These are phyloP conservation scores for Drosophila elegans DNA, from an alignment of 1,140 invertebrate genomes.

Conservation along the genomic window DNA sequence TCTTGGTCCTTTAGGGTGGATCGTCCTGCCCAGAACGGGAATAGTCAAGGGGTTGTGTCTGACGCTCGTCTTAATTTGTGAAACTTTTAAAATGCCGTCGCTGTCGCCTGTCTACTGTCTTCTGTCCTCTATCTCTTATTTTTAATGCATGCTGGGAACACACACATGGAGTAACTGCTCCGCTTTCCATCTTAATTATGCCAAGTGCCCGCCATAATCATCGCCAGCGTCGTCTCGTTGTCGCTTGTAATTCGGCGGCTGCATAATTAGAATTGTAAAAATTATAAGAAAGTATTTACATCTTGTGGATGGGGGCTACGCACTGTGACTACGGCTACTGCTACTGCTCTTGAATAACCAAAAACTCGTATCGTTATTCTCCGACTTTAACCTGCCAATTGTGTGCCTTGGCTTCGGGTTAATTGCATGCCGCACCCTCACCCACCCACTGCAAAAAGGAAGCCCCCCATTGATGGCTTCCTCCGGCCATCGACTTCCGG, in stretches of 20 bases:
- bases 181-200: conserved; percentile 72
- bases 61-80: conserved; percentile 69
- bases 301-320: conserved; percentile 5
- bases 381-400: conserved; percentile 14
- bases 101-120: conserved; percentile 28
- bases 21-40: conserved; percentile 7
- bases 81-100: conserved; percentile 78
- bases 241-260: conserved; percentile 71
- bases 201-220: conserved; percentile 65
- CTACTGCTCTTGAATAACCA: neutral
- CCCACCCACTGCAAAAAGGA: too few species aligned
- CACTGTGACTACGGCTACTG: too few species aligned
- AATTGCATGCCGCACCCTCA: conserved; percentile 16
- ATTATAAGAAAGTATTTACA: conserved; percentile 51
- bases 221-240: conserved; percentile 36
- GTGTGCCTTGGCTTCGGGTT: conserved; percentile 31
- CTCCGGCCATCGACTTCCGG: conserved; percentile 12
- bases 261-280: conserved; percentile 82
- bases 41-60: conserved; percentile 13
- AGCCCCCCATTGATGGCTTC: conserved; percentile 31
- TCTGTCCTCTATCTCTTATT: conserved; percentile 55
- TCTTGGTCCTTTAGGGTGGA: neutral
- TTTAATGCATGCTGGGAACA: conserved; percentile 80
- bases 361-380: neutral
- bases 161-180: conserved; percentile 32